Evolutionary conservation across 2,113 vertebrate genomes (phyloP).

Genomic region (Chaetodon auriga): DNA sequence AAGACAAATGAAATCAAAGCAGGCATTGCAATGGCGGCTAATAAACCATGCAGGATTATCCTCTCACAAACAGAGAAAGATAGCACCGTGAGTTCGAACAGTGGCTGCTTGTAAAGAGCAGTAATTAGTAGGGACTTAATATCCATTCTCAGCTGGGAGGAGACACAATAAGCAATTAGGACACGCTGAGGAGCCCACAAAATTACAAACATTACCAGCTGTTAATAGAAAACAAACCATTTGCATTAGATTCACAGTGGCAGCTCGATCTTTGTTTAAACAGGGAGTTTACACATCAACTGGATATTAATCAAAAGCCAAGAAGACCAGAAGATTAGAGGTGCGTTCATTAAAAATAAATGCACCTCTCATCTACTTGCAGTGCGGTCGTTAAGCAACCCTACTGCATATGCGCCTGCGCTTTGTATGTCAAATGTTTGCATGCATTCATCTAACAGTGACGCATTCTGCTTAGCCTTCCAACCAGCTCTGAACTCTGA

Average conservation of each 20-base stretch:
- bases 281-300: constrained; percentile 1
- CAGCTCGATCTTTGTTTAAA: constrained; percentile 32
- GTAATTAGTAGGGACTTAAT: constrained; percentile 71
- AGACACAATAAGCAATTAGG: constrained; percentile 69
- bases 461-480: background rate
- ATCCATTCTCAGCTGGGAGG: constrained; percentile 62
- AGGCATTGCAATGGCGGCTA: constrained; percentile 22
- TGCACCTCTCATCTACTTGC: background rate
- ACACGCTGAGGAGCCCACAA: constrained; percentile 27
- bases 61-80: background rate
- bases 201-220: constrained; percentile 68
- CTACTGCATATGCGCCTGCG: too few species aligned
- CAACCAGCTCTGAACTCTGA: background rate
- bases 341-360: background rate
- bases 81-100: constrained; percentile 11
- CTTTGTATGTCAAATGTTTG: background rate
- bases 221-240: constrained; percentile 58
- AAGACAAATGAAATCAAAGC: background rate
- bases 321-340: background rate
- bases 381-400: background rate
- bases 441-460: background rate
- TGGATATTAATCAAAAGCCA: constrained; percentile 8
- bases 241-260: background rate
- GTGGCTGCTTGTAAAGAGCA: constrained; percentile 33
- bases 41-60: background rate